Evolutionary conservation across 2,888 invertebrate genomes (phyloP).

Genomic region (Ophonus ardosiacus): DNA sequence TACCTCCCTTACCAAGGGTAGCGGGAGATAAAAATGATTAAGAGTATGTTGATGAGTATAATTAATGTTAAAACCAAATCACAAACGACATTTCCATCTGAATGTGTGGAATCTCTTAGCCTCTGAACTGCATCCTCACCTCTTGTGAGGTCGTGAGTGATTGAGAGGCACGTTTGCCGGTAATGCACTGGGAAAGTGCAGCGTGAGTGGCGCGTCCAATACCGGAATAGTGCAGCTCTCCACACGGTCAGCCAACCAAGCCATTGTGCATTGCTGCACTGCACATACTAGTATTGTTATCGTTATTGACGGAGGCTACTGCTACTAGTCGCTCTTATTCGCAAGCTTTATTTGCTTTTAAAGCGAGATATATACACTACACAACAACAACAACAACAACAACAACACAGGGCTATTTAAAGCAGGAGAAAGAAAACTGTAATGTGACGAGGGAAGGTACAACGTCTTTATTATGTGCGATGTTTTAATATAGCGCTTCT

Average conservation of each 20-base stretch:
- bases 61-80: not conserved
- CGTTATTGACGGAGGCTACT: slow-evolving; percentile 38
- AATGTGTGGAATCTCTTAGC: slow-evolving; percentile 10
- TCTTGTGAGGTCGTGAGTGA: slow-evolving; percentile 13
- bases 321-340: slow-evolving; percentile 6
- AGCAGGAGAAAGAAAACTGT: too few relatives aligned
- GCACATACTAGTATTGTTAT: slow-evolving; percentile 27
- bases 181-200: slow-evolving; percentile 47
- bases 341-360: slow-evolving; percentile 23
- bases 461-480: too few relatives aligned
- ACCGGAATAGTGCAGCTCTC: slow-evolving; percentile 12
- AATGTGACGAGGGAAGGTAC: too few relatives aligned
- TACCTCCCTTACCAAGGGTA: too few relatives aligned
- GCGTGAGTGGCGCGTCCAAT: slow-evolving; percentile 25
- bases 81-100: not conserved
- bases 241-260: not conserved
- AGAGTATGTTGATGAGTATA: not conserved
- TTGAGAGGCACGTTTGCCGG: slow-evolving; percentile 32
- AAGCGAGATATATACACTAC: not conserved
- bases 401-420: too few relatives aligned
- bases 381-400: not conserved
- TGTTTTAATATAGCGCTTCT: too few relatives aligned
- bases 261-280: slow-evolving; percentile 34
- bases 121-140: not conserved
- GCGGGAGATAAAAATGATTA: too few relatives aligned